Conservation (phyloP, 2,113 vertebrate species). For the Strix uralensis region DNA sequence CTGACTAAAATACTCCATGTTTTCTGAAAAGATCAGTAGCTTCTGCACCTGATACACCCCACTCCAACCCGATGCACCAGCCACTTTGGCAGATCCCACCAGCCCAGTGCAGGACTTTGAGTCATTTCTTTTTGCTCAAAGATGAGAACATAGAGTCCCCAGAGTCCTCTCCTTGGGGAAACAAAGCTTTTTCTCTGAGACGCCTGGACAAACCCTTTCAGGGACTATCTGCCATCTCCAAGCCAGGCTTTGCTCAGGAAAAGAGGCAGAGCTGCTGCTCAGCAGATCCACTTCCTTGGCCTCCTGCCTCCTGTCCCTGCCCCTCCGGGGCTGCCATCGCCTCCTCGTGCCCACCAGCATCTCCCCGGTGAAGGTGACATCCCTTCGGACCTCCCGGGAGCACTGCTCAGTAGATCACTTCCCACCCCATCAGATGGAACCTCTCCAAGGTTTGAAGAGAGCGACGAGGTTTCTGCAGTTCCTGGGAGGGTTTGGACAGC, state of each 20-base stretch:
- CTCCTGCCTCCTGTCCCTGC: background rate
- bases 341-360: background rate
- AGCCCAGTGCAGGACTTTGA: background rate
- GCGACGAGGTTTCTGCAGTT: fast-evolving
- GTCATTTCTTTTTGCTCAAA: background rate
- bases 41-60: background rate
- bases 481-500: background rate
- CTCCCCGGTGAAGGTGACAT: background rate
- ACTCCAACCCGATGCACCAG: fast-evolving
- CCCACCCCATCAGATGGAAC: too few species aligned
- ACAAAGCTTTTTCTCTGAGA: background rate
- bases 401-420: background rate
- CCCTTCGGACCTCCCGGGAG: background rate
- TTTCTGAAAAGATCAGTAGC: background rate
- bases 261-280: background rate
- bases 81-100: background rate
- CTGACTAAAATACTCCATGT: fast-evolving
- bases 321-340: background rate
- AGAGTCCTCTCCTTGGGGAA: background rate
- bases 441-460: background rate
- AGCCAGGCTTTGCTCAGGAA: background rate
- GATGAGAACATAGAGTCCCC: background rate
- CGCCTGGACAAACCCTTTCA: fast-evolving
- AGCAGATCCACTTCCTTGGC: too few species aligned
- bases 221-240: background rate